phyloP scores from a whole-genome alignment of 2,113 vertebrate genomes.

The Antechinus flavipes region DNA sequence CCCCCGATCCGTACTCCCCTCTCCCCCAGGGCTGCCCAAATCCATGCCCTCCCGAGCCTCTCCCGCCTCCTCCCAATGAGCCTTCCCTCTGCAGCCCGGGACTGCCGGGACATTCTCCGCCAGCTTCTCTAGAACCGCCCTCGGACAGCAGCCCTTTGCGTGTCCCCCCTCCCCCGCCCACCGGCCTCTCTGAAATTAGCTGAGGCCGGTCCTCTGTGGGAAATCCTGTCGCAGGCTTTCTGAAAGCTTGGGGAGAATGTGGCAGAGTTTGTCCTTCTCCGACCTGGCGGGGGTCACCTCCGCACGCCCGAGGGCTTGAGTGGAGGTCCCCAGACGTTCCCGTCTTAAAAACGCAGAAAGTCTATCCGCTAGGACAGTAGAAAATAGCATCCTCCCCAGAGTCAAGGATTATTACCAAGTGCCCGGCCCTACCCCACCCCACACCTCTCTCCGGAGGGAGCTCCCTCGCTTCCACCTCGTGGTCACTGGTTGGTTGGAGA shows the following conservation, averaged over 20 bases:
- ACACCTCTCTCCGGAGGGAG: neutral
- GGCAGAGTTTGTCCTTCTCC: neutral
- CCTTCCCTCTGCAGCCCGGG: too few relatives aligned
- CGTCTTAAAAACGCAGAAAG: neutral
- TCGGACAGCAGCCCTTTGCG: neutral
- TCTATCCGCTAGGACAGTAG: neutral
- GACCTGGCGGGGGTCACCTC: neutral
- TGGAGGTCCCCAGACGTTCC: neutral
- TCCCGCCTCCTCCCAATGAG: neutral
- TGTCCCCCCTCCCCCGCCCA: neutral
- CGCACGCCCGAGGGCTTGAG: neutral
- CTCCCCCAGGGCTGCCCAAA: neutral
- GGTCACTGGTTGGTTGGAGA: neutral
- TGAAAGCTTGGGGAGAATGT: too few relatives aligned
- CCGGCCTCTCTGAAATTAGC: neutral
- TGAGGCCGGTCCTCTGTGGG: neutral
- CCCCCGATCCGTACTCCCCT: neutral
- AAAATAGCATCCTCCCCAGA: neutral
- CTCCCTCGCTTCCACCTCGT: neutral
- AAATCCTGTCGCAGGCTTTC: neutral
- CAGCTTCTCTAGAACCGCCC: neutral
- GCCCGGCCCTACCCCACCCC: neutral
- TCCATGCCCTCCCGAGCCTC: neutral
- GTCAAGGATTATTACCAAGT: neutral
- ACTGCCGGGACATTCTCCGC: too few relatives aligned